A percentile compares a stretch with the other conserved stretches of the same genome.
phyloP scores from a whole-genome alignment of 2,888 invertebrate genomes.

The Polyploca ridens region DNA sequence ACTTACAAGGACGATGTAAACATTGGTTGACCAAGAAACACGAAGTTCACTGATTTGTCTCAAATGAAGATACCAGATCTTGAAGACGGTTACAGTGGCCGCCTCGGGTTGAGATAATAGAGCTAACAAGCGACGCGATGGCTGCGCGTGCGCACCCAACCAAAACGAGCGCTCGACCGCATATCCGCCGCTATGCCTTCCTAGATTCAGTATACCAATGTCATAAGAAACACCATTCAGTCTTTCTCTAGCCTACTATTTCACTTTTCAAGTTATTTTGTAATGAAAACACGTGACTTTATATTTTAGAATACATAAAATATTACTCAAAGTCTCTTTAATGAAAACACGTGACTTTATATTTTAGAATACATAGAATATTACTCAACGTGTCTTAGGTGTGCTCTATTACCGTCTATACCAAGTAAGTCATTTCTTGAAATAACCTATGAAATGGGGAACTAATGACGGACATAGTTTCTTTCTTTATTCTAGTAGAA shows the following conservation, averaged over 20 bases:
- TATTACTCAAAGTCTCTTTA: no score
- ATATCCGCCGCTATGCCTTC: slow-evolving; percentile 76
- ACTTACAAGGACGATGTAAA: neutral
- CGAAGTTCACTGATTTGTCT: slow-evolving; percentile 51
- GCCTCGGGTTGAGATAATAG: slow-evolving; percentile 72
- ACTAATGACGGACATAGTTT: neutral
- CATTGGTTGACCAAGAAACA: slow-evolving; percentile 25
- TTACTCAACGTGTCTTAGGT: no score
- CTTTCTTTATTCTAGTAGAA: no score
- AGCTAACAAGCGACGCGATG: slow-evolving; percentile 73
- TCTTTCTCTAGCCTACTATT: neutral
- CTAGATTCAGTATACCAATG: slow-evolving; percentile 57
- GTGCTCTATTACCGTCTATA: no score
- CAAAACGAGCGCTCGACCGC: slow-evolving; percentile 78
- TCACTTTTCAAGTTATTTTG: neutral
- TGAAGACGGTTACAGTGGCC: slow-evolving; percentile 63
- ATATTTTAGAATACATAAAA: no score
- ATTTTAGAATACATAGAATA: no score
- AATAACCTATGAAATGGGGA: neutral
- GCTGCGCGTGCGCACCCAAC: slow-evolving; percentile 71
- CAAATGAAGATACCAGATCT: slow-evolving; percentile 67
- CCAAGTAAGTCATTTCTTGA: neutral
- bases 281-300: neutral
- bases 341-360: no score
- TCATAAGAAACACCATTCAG: slow-evolving; percentile 3